Base-by-base conservation (phyloP, 2,888 invertebrate species). In the Augochlorella aurata region DNA sequence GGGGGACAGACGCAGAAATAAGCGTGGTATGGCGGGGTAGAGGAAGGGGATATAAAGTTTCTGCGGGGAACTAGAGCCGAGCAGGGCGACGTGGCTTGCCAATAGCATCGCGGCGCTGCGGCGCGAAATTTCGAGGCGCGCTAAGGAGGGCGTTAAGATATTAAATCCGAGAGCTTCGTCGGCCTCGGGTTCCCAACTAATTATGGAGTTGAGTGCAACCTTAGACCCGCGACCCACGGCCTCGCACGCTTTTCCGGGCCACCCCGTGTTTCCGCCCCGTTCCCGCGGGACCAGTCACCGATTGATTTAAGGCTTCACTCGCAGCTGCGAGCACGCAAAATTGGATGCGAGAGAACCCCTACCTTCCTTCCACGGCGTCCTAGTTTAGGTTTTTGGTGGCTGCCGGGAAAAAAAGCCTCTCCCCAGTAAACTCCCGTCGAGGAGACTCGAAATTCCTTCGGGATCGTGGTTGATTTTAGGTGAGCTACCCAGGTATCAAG, bases 251-350 rank as follows among this genome's bases (percentile, higher is more conserved):
- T 78, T 66, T 71, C 52, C 81, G 68, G 54, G 65, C 69, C 69
- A 47, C 65, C 66, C 47, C 75, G 68, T 47, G 38, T 29, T 72
- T 61, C 44, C 73, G 58, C 54, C 52, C 63, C 18, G 61, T 16
- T 29, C 63, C 67, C 38, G 29, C 75, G 54, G 69, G 77, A 74
- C 78, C 70, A 85, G 86, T 87, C 87, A 83, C 88, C 90, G 91
- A 92, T 92, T 92, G 92, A 92, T 92, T 92, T 91, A 92, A 91
- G 90, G 91, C 90, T 90, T 90, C 90, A 90, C 84, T 88, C 85
- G 87, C 91, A 91, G 90, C 90, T 91, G 90, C 84, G 89, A 85
- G 84, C 86, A 89, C 87, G 86, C 87, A 85, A 91, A 91, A 92
- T 91, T 91, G 89, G 85, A 88, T 86, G 85, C 83, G 87, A 89